Evolutionary conservation across 2,888 invertebrate genomes (phyloP), one percentile per base, ranked within the genome.

Genomic region (Drosophila meridiana): DNA sequence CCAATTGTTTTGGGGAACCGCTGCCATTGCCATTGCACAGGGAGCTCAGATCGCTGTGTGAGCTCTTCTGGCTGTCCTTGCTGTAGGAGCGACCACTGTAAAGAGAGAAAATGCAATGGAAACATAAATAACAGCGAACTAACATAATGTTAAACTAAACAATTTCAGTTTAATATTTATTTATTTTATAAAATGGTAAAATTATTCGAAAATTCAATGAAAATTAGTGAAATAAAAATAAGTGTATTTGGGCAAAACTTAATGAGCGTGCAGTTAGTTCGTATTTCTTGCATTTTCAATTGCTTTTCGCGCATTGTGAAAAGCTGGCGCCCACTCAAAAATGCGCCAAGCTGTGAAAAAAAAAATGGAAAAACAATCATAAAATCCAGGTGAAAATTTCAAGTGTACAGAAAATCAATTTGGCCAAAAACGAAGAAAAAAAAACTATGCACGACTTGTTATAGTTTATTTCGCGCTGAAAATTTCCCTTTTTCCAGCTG

Each of bases 41-140:
- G 89, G 94, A 94, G 90, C 94, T 95, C 87, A 96, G 94, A 92
- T 96, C 96, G 88, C 96, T 96, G 92, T 96, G 94, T 1, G 96
- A 96, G 91, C 96, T 96, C 91, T 96, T 94, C 89, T 95, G 94
- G 90, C 94, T 94, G 93, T 94, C 94, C 92, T 95, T 94, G 92
- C 94, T 94, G 82, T 94, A 93, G 66, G 93, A 92, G 65, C 92
- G 92, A 62, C 93, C 93, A 73, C 93, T 93, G 91, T 43, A 91
- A 91, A 90, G 55, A 65, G 76, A 82, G 42, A 26, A 58, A 55
- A 28, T 55, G 50, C 53, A 52, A 4, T 1, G 20, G 1, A 45
- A 48, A 11, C 2, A 67, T 48, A 8, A 45, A 62, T 36, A 60
- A 62, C 11, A 32, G 30, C 1, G 14, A 30, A 32, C 6, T 42